Evolutionary conservation across 2,113 vertebrate species (phyloP).

Genomic region (Hiodon alosoides): DNA sequence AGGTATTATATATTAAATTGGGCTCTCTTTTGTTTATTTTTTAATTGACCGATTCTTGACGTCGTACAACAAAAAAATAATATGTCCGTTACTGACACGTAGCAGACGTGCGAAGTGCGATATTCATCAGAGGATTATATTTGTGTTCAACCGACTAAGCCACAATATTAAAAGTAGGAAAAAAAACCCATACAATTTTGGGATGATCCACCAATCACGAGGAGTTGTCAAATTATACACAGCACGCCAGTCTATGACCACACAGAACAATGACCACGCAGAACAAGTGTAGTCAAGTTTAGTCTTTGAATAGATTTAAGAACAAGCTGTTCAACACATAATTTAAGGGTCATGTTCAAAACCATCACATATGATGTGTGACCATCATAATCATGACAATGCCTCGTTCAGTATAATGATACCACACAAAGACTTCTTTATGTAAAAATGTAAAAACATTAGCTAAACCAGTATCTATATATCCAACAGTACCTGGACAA

Average conservation of each 20-base stretch:
- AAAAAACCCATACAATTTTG: not conserved
- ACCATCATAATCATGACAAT: not conserved
- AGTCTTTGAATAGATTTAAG: not conserved
- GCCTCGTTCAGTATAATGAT: not conserved
- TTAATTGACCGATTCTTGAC: too few species aligned
- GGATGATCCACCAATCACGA: not conserved
- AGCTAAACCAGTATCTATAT: not conserved
- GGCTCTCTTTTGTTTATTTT: too few species aligned
- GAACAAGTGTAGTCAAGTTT: not conserved
- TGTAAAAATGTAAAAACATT: not conserved
- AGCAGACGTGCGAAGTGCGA: not conserved
- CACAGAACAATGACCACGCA: not conserved
- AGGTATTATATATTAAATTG: too few species aligned
- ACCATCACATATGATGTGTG: not conserved
- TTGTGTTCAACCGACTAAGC: not conserved
- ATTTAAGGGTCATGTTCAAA: not conserved
- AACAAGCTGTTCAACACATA: not conserved
- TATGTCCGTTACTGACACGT: too few species aligned
- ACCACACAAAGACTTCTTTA: not conserved
- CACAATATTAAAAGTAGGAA: not conserved
- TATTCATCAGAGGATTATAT: not conserved
- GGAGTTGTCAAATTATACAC: not conserved
- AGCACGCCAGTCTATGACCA: not conserved
- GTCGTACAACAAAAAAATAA: too few species aligned
- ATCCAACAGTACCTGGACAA: too few species aligned